These are phyloP conservation scores for Willowsia nigromaculata DNA, from an alignment of 2,888 invertebrate species.

Conservation along the genomic window DNA sequence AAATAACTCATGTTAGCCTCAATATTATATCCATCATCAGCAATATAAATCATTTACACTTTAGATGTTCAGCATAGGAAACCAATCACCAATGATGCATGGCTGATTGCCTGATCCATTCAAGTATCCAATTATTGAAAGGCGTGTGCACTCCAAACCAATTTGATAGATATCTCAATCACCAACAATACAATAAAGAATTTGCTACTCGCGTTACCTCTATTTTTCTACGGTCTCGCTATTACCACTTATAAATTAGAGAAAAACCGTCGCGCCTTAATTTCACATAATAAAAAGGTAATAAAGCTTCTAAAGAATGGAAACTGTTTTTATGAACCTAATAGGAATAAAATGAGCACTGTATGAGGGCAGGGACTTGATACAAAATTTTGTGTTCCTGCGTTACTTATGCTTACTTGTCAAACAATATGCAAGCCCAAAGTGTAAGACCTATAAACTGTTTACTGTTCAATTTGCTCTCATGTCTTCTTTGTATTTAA, in stretches of 20 bases:
- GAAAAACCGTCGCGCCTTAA: constrained; percentile 26
- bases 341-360: not conserved
- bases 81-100: not conserved
- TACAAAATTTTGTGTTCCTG: not conserved
- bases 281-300: constrained; percentile 34
- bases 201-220: not conserved
- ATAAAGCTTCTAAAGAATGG: not conserved
- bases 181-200: not conserved
- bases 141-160: constrained; percentile 48
- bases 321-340: not conserved
- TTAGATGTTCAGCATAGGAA: too few relatives aligned
- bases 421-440: not conserved
- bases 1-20: not conserved
- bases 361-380: not conserved
- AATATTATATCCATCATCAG: not conserved
- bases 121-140: constrained; percentile 47
- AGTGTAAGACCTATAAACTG: too few relatives aligned
- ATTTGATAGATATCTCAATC: constrained; percentile 32
- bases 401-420: too few relatives aligned
- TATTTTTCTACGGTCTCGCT: not conserved
- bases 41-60: constrained; percentile 30
- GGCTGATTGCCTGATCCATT: not conserved
- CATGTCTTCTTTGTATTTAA: too few relatives aligned
- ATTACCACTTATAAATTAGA: not conserved
- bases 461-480: too few relatives aligned